These are phyloP conservation scores for Nesoenas mayeri DNA, from an alignment of 2,113 vertebrate species.

Conservation along the genomic window DNA sequence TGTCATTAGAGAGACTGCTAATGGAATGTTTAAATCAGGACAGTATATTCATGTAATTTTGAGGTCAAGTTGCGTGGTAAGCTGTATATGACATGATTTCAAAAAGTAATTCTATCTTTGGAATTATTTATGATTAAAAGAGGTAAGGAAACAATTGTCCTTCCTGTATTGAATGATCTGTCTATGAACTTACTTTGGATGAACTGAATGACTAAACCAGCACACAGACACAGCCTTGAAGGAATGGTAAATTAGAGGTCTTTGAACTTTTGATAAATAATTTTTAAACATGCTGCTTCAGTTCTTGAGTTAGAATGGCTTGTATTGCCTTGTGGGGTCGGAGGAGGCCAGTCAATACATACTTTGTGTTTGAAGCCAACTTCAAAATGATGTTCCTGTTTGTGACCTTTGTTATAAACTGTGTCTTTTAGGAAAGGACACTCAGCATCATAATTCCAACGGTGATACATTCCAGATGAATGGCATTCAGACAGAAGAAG, in stretches of 20 bases:
- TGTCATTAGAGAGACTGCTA: background rate
- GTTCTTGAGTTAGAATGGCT: background rate
- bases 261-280: rapidly evolving
- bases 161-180: too few relatives aligned
- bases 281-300: background rate
- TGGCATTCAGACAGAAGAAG: conserved; percentile 89
- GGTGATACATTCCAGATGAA: conserved; percentile 82
- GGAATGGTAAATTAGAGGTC: background rate
- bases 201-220: background rate
- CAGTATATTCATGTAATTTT: background rate
- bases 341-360: background rate
- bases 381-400: background rate
- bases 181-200: background rate
- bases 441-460: conserved; percentile 74
- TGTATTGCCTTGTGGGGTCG: background rate
- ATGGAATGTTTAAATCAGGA: background rate
- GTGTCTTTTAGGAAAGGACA: conserved; percentile 76
- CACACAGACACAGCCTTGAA: background rate
- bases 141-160: background rate
- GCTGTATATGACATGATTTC: background rate
- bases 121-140: rapidly evolving
- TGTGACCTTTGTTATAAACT: background rate
- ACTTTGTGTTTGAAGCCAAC: background rate
- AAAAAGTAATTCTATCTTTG: background rate
- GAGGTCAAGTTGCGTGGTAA: background rate